phyloP scores from a whole-genome alignment of 2,113 vertebrate species.

The Pterocles burchelli region DNA sequence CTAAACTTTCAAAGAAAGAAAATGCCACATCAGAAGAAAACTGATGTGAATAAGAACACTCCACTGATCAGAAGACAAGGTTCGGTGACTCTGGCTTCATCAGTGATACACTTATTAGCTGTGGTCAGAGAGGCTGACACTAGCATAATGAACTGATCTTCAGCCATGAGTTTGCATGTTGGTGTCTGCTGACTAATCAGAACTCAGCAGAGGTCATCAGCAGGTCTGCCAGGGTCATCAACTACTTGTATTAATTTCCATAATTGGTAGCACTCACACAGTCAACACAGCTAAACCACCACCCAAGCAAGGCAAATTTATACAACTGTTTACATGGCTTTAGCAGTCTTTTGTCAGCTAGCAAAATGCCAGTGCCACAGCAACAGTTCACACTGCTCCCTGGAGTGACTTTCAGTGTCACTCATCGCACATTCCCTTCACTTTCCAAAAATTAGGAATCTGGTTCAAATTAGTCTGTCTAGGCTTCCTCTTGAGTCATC shows the following conservation, averaged over 20 bases:
- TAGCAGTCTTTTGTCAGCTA: background rate
- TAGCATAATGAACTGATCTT: background rate
- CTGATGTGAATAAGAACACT: background rate
- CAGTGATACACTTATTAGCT: background rate
- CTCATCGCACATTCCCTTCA: rapidly evolving
- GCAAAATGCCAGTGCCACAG: background rate
- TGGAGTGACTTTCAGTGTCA: background rate
- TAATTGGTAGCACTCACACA: background rate
- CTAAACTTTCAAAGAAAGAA: background rate
- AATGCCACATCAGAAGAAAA: background rate
- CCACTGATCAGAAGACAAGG: background rate
- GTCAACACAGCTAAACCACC: background rate
- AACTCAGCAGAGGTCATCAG: background rate
- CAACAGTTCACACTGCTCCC: background rate
- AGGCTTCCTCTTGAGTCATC: background rate
- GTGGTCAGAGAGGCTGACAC: background rate
- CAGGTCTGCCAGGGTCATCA: background rate
- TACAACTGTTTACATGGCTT: background rate
- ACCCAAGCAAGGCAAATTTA: background rate
- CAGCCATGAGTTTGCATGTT: background rate
- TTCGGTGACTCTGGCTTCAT: background rate
- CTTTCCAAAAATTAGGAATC: background rate
- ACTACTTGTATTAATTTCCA: background rate
- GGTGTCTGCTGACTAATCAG: background rate
- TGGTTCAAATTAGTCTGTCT: background rate